Conservation (phyloP, 2,797 vertebrate genomes). For the Nothura maculosa region DNA sequence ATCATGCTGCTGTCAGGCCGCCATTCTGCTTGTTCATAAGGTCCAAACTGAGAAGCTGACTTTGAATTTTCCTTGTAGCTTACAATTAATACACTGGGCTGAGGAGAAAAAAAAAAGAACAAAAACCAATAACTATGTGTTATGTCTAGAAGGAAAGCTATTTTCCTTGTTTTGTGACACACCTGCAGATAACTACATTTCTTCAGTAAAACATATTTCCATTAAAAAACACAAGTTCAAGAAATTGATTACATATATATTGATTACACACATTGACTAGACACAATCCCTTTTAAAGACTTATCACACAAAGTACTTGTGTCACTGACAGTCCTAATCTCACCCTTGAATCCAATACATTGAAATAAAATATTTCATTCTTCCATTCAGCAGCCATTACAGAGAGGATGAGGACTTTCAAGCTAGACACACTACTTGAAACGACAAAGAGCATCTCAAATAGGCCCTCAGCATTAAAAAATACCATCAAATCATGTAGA, state of each 20-base stretch:
- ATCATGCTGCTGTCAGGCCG: slow-evolving; percentile 95
- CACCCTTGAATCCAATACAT: not conserved
- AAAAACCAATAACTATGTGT: slow-evolving; percentile 29
- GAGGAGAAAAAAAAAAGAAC: slow-evolving; percentile 44
- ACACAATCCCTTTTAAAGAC: not conserved
- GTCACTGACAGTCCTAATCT: not conserved
- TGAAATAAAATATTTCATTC: not conserved
- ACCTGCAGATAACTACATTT: not conserved
- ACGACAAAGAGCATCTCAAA: not conserved
- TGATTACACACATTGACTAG: not conserved
- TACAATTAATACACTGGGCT: slow-evolving; percentile 97
- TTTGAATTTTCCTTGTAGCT: slow-evolving; percentile 95
- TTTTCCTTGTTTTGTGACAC: not conserved
- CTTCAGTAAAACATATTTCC: not conserved
- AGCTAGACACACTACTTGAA: not conserved
- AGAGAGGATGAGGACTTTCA: not conserved
- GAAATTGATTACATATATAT: not conserved
- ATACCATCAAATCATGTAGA: not conserved
- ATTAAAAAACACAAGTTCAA: not conserved
- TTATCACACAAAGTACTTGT: not conserved
- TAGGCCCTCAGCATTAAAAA: not conserved
- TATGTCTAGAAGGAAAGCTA: not conserved
- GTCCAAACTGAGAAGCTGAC: slow-evolving; percentile 92
- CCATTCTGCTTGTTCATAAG: slow-evolving; percentile 94
- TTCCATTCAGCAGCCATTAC: not conserved